These are phyloP conservation scores for Atherinosoma microstoma DNA, from an alignment of 2,797 vertebrate genomes.

Conservation along the genomic window DNA sequence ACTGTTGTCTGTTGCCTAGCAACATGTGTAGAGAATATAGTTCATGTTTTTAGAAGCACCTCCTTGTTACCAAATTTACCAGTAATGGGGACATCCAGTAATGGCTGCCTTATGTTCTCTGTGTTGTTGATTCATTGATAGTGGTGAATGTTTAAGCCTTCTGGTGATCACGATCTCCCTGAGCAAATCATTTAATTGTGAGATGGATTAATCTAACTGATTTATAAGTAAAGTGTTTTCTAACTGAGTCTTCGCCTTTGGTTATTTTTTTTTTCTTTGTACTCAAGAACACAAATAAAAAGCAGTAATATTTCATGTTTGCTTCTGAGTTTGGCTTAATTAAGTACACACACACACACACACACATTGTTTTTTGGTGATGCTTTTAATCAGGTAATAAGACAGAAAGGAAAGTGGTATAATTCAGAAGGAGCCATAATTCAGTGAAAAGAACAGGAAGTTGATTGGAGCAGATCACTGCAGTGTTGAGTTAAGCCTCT, in stretches of 20 bases:
- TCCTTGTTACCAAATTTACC: slow-evolving; percentile 62
- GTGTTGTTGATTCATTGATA: slow-evolving; percentile 69
- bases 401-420: slow-evolving; percentile 5
- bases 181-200: slow-evolving; percentile 71
- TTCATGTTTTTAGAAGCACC: slow-evolving; percentile 69
- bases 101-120: slow-evolving; percentile 71
- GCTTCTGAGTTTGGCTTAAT: slow-evolving; percentile 1
- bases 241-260: slow-evolving; percentile 55
- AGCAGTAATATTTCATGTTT: neutral
- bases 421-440: neutral
- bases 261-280: neutral
- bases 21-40: slow-evolving; percentile 71
- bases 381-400: slow-evolving; percentile 75
- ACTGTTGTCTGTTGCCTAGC: slow-evolving; percentile 78
- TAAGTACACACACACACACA: slow-evolving; percentile 26
- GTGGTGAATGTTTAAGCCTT: slow-evolving; percentile 70
- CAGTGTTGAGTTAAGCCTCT: slow-evolving; percentile 36
- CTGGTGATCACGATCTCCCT: slow-evolving; percentile 51
- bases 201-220: slow-evolving; percentile 71
- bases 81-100: slow-evolving; percentile 60
- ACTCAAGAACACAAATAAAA: slow-evolving; percentile 9
- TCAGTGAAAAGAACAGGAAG: neutral
- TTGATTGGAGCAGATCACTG: slow-evolving; percentile 7
- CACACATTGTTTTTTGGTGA: slow-evolving; percentile 59
- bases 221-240: slow-evolving; percentile 83